Base-by-base conservation (phyloP, 2,113 vertebrate genomes). In the Anhinga anhinga region DNA sequence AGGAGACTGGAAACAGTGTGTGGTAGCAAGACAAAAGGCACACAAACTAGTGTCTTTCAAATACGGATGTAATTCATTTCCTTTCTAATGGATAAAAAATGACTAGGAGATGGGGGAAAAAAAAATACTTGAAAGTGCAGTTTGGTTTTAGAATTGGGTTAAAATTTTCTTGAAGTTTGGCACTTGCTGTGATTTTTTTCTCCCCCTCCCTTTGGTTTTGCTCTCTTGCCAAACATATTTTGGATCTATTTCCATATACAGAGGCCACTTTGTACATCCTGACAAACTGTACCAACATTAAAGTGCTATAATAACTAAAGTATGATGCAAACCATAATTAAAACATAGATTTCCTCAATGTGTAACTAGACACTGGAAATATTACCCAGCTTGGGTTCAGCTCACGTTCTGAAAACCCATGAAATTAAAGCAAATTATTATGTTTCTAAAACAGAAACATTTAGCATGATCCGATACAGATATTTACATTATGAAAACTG, bases 301-400 rank as follows among this genome's bases (percentile, higher is more conserved):
- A 97, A 98, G 95, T 96, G 94, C 95, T 97, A 79, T 95, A 97
- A 96, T 97, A 98, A 97, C 98, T 96, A 86, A 97, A 94, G 80
- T 90, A 98, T 98, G 97, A 98, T 97, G 97, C 98, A 98, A 98
- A 96, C 95, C 96, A 92, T 98, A 98, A 98, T 98, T 98, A 98
- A 97, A 98, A 96, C 92, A 93, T 82, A 70, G 45, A 98, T 98
- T 98, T 98, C 98, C 97, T 97, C 96, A 53, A 42, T 86, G 82
- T 93, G 97, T 97, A 98, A 98, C 96, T 80, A 97, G 96, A 98
- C 95, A 97, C 97, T 95, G 95, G 97, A 97, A 98, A 97, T 97
- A 97, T 95, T 97, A 97, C 96, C 95, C 93, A 96, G 94, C 81
- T 91, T 93, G 83, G 71, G 94, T 92, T 97, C 92, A 95, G 80